These are phyloP conservation scores for Calidris pugnax DNA, from an alignment of 2,113 vertebrate species.

Conservation along the genomic window DNA sequence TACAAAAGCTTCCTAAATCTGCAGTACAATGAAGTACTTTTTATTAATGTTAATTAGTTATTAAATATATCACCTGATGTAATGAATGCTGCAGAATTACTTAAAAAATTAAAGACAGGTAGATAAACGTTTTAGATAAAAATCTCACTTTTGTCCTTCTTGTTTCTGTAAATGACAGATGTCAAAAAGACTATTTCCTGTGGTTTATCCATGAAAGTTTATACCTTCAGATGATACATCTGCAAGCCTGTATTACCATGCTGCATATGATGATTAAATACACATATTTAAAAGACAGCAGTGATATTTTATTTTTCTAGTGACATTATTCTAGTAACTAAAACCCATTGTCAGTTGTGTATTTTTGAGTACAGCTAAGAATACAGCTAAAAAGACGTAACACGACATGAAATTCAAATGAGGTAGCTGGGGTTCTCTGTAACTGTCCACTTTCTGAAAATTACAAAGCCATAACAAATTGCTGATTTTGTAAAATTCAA, in stretches of 20 bases:
- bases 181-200: neutral
- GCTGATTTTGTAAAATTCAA: neutral
- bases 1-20: neutral
- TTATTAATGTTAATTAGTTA: neutral
- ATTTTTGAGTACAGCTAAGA: neutral
- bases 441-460: neutral
- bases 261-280: neutral
- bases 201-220: neutral
- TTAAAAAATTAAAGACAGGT: neutral
- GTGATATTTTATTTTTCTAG: neutral
- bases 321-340: neutral
- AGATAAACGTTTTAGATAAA: neutral
- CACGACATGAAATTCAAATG: neutral
- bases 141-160: neutral
- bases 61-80: neutral
- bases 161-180: neutral
- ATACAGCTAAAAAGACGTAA: neutral
- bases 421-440: neutral
- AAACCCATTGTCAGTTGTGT: neutral
- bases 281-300: neutral
- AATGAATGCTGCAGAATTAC: neutral
- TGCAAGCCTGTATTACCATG: neutral
- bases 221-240: neutral
- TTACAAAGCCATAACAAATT: neutral
- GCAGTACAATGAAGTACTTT: neutral